Conservation (phyloP, 2,888 invertebrate genomes). For the Dryococelus australis region DNA sequence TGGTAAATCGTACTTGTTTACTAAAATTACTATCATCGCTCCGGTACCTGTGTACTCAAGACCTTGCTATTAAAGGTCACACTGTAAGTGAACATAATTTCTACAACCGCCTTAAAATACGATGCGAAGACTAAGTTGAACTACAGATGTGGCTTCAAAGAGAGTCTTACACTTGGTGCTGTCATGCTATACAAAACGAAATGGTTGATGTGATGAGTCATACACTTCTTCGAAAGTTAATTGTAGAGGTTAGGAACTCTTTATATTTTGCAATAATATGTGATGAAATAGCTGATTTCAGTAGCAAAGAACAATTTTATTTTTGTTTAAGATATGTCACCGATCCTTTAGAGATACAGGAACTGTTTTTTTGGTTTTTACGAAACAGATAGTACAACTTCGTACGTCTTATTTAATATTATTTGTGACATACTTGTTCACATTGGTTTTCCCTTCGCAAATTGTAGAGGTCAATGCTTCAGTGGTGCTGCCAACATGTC, state of each 20-base stretch:
- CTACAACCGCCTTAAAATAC: neutral
- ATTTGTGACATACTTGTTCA: neutral
- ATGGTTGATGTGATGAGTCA: too few relatives aligned
- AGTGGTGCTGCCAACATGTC: constrained; percentile 22
- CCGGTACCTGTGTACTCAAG: neutral
- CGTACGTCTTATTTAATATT: neutral
- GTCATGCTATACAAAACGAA: neutral
- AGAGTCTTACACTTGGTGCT: constrained; percentile 12
- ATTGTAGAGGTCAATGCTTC: constrained; percentile 25
- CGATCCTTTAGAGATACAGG: neutral
- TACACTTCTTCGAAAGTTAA: constrained; percentile 19
- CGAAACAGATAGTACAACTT: constrained; percentile 18
- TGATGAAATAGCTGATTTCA: constrained; percentile 19
- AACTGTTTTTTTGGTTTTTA: neutral
- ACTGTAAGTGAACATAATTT: neutral
- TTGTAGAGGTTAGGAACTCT: neutral
- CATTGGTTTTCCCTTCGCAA: constrained; percentile 13
- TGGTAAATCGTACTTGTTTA: constrained; percentile 12
- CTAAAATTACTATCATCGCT: neutral
- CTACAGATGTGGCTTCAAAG: constrained; percentile 20
- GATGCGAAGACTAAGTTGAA: constrained; percentile 9
- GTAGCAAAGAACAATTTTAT: neutral
- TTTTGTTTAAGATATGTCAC: constrained; percentile 18
- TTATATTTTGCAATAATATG: constrained; percentile 13
- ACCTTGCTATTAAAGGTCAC: neutral